phyloP scores from a whole-genome alignment of 2,888 invertebrate species.

The Trichacis sp. region DNA sequence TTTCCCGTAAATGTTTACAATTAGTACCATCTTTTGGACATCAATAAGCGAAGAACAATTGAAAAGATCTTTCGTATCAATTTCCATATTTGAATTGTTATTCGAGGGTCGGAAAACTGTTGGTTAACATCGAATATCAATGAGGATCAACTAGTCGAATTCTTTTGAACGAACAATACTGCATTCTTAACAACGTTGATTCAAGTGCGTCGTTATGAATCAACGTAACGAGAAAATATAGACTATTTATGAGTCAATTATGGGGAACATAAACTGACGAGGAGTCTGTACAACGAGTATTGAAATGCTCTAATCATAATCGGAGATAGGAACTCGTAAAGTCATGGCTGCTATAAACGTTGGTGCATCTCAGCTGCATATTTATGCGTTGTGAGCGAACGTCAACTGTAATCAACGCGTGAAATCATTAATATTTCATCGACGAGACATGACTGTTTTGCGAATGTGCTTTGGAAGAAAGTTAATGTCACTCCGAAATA shows the following conservation, averaged over 20 bases:
- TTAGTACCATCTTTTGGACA: not conserved
- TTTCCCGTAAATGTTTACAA: too few relatives aligned
- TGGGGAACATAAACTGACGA: too few relatives aligned
- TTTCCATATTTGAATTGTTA: constrained; percentile 9
- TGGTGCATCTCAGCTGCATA: not conserved
- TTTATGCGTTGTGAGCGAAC: not conserved
- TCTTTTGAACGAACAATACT: not conserved
- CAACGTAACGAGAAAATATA: too few relatives aligned
- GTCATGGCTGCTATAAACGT: not conserved
- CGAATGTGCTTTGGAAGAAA: too few relatives aligned
- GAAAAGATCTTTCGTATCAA: not conserved
- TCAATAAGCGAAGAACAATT: constrained; percentile 7
- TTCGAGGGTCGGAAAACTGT: constrained; percentile 6
- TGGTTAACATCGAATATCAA: constrained; percentile 15
- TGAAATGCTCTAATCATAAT: too few relatives aligned
- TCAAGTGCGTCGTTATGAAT: too few relatives aligned
- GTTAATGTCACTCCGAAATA: too few relatives aligned
- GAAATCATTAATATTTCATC: constrained; percentile 2
- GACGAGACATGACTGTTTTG: not conserved
- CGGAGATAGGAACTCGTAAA: not conserved
- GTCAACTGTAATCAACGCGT: not conserved
- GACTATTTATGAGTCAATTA: too few relatives aligned
- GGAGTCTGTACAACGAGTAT: too few relatives aligned
- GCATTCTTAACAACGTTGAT: too few relatives aligned
- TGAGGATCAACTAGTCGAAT: constrained; percentile 2